These are phyloP conservation scores for Falcaria lacertinaria DNA, from an alignment of 2,888 invertebrate genomes.

Conservation along the genomic window DNA sequence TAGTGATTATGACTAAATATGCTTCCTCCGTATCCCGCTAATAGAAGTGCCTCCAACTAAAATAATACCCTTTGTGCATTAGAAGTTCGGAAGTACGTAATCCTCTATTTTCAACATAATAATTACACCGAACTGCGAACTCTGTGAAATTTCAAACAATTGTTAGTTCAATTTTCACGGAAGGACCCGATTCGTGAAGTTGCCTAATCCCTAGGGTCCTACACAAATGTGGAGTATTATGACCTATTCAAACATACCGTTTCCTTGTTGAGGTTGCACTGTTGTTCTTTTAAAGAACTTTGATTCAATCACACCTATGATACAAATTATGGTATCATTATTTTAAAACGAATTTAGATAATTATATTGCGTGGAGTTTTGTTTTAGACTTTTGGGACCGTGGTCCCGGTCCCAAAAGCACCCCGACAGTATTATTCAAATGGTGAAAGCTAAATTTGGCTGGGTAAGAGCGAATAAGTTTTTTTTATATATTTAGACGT, in stretches of 20 bases:
- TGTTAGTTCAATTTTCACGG: not conserved
- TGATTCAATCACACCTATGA: not conserved
- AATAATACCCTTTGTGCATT: not conserved
- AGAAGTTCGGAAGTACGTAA: not conserved
- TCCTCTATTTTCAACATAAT: not conserved
- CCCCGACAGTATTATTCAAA: too few relatives aligned
- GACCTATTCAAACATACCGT: not conserved
- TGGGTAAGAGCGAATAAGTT: too few relatives aligned
- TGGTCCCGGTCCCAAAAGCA: too few relatives aligned
- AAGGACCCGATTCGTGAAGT: not conserved
- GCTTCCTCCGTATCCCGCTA: too few relatives aligned
- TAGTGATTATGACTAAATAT: too few relatives aligned
- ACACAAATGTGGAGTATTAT: not conserved
- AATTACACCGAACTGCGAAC: not conserved
- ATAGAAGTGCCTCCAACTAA: too few relatives aligned
- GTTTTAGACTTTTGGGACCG: too few relatives aligned
- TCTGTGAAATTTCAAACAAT: not conserved
- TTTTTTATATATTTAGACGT: too few relatives aligned
- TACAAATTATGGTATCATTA: not conserved
- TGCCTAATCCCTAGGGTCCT: not conserved
- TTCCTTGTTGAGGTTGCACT: not conserved
- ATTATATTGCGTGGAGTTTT: too few relatives aligned
- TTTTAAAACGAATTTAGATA: too few relatives aligned
- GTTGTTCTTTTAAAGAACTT: not conserved
- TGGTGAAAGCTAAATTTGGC: too few relatives aligned